Conservation (phyloP, 2,888 invertebrate species). For the Drosophila neotestacea region DNA sequence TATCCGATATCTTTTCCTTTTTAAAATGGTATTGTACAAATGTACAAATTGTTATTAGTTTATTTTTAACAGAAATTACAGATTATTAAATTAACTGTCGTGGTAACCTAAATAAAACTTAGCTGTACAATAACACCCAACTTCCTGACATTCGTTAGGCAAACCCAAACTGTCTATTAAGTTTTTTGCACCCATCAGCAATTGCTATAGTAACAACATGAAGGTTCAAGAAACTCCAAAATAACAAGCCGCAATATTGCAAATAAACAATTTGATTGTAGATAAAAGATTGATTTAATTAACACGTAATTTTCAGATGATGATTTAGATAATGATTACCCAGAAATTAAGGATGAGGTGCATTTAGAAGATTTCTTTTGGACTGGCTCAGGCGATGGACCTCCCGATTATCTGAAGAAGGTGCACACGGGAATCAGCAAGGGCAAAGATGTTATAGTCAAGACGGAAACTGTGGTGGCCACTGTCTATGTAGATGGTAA, state of each 20-base stretch:
- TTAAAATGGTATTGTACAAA: neutral
- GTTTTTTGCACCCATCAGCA: slow-evolving; percentile 48
- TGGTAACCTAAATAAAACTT: neutral
- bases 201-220: slow-evolving; percentile 75
- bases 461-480: slow-evolving; percentile 89
- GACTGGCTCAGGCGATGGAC: slow-evolving; percentile 94
- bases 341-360: slow-evolving; percentile 83
- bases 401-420: slow-evolving; percentile 86
- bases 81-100: neutral
- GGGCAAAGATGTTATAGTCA: slow-evolving; percentile 87
- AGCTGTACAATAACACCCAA: neutral
- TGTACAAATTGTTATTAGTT: no score
- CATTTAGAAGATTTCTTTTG: slow-evolving; percentile 94
- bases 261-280: slow-evolving; percentile 35
- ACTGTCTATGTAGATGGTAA: slow-evolving; percentile 89
- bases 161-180: slow-evolving; percentile 48
- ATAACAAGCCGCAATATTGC: slow-evolving; percentile 41
- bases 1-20: neutral
- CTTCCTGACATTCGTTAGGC: slow-evolving; percentile 1
- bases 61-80: neutral
- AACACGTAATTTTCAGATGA: slow-evolving; percentile 70
- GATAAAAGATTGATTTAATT: neutral
- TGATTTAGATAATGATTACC: slow-evolving; percentile 79
- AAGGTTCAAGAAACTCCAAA: slow-evolving; percentile 72
- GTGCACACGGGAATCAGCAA: slow-evolving; percentile 86